A percentile compares a stretch with the other conserved stretches of the same genome.
These are phyloP conservation scores for Pycnonotus jocosus DNA, from an alignment of 2,113 vertebrate species.

Conservation along the genomic window DNA sequence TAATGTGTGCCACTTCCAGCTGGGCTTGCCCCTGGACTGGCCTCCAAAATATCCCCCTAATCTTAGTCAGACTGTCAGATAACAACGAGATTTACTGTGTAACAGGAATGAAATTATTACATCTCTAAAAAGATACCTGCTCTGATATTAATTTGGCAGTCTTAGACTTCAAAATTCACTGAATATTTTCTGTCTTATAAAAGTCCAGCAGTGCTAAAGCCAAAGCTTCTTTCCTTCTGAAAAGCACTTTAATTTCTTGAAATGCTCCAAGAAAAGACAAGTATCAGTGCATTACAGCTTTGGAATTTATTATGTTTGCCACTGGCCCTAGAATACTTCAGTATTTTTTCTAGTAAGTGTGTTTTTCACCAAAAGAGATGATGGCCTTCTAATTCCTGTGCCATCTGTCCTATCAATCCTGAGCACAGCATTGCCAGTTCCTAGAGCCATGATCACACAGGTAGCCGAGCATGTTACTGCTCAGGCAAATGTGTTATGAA, in stretches of 20 bases:
- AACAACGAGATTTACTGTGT: not conserved
- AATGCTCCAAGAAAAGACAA: not conserved
- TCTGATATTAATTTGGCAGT: not conserved
- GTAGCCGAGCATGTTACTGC: conserved; percentile 69
- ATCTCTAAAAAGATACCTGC: not conserved
- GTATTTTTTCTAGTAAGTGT: not conserved
- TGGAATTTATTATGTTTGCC: not conserved
- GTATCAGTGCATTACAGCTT: not conserved
- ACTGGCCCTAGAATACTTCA: not conserved
- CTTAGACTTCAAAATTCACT: not conserved
- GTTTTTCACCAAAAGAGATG: not conserved
- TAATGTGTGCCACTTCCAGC: not conserved
- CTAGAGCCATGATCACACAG: conserved; percentile 56
- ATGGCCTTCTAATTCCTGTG: conserved; percentile 17
- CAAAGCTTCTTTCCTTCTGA: not conserved
- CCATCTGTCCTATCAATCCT: conserved; percentile 20
- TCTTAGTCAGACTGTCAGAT: not conserved
- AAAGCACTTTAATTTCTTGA: not conserved
- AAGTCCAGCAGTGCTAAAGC: not conserved
- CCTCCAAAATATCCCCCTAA: not conserved
- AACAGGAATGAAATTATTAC: not conserved
- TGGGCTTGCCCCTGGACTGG: not conserved
- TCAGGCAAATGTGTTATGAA: conserved; percentile 56
- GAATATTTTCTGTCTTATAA: not conserved
- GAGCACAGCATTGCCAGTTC: not conserved